A percentile compares a stretch with the other conserved stretches of the same genome.
Evolutionary conservation across 2,888 invertebrate species (phyloP).

Genomic region (Pollenia griseotomentosa): DNA sequence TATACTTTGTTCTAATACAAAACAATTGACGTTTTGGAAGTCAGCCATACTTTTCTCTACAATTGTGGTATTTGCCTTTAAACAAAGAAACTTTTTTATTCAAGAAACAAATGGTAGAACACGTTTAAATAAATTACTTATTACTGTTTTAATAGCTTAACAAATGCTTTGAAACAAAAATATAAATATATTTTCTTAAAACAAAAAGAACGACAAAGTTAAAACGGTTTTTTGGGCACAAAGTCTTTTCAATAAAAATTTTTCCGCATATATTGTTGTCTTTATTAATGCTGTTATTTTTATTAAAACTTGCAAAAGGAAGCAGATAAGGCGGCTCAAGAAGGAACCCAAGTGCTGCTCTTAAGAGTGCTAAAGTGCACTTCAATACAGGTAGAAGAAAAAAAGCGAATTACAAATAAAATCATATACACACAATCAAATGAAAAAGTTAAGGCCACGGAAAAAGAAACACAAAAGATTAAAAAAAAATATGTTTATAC

Average conservation of each 20-base stretch:
- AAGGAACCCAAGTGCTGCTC: conserved; percentile 59
- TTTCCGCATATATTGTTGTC: conserved; percentile 22
- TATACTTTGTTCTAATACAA: too few relatives aligned
- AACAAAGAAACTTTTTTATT: neutral
- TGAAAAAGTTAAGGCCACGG: neutral
- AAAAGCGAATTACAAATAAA: conserved; percentile 18
- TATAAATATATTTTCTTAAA: neutral
- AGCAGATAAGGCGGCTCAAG: conserved; percentile 64
- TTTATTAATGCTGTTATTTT: conserved; percentile 45
- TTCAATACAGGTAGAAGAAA: conserved; percentile 36
- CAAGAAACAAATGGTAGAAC: neutral
- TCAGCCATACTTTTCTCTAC: too few relatives aligned
- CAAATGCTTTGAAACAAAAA: conserved; percentile 32
- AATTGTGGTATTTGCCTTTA: too few relatives aligned
- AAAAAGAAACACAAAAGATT: neutral
- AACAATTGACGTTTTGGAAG: too few relatives aligned
- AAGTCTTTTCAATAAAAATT: conserved; percentile 15
- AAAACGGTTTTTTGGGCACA: neutral
- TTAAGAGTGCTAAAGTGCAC: conserved; percentile 69
- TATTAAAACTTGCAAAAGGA: conserved; percentile 46
- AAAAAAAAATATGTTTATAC: neutral
- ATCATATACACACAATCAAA: neutral
- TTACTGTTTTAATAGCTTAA: conserved; percentile 43
- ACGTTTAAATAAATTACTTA: conserved; percentile 36
- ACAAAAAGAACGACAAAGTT: conserved; percentile 5